Percentiles rank a stretch among this genome's conserved stretches.
phyloP scores from a whole-genome alignment of 2,797 vertebrate species.

The Rhadinocentrus ornatus region DNA sequence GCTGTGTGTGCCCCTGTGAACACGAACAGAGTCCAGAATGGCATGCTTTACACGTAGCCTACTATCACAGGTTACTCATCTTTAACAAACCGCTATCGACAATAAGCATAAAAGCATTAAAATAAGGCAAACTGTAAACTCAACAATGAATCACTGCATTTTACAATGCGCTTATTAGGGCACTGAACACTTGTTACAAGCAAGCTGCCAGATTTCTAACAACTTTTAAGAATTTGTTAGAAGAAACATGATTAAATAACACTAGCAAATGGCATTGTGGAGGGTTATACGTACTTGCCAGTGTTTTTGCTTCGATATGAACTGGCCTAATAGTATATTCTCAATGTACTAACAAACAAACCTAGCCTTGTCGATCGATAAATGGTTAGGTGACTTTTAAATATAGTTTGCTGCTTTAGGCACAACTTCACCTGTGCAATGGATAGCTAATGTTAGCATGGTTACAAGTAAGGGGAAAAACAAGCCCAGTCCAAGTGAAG shows the following conservation, averaged over 20 bases:
- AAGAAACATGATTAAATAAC: background rate
- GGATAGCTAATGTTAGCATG: constrained; percentile 58
- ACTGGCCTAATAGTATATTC: background rate
- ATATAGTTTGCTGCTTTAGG: background rate
- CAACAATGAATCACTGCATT: background rate
- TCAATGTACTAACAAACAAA: background rate
- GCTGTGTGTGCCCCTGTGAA: constrained; percentile 10
- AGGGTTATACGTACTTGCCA: background rate
- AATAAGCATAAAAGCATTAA: constrained; percentile 14
- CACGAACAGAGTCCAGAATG: background rate
- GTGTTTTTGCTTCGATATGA: background rate
- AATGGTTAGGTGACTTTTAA: background rate
- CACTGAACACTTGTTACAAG: background rate
- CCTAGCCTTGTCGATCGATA: background rate
- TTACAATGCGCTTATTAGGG: background rate
- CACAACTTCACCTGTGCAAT: constrained; percentile 8
- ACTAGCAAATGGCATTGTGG: background rate
- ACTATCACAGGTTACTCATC: background rate
- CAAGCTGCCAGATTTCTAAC: background rate
- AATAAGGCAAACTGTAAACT: background rate
- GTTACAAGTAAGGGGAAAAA: background rate
- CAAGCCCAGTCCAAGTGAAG: background rate
- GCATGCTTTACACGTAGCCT: background rate
- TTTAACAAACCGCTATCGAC: background rate
- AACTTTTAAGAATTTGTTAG: background rate